Base-by-base conservation (phyloP, 2,113 vertebrate species). In the Poeciliopsis turrubarensis region DNA sequence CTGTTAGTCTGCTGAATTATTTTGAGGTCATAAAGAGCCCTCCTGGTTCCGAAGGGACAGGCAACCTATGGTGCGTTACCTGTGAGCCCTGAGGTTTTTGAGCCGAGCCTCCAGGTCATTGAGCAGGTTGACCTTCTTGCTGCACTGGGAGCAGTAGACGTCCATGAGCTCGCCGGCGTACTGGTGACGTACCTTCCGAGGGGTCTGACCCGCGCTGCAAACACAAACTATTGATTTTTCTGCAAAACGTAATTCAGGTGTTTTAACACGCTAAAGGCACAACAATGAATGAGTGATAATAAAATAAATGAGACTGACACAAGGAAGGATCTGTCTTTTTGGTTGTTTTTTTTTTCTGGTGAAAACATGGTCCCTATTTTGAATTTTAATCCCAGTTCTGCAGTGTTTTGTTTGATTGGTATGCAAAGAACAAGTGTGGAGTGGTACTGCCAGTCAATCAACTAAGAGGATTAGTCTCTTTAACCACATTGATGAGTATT, bases 61-160 rank as follows among this genome's bases (percentile, higher is more conserved):
- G 41, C 14, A 47, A 47, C 15, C 44, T 6, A 2, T 15, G 1
- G 17, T 68, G 70, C 61, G 15, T 63, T 91, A 98, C 98, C 97
- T 99, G 94, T 96, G 97, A 82, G 95, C 92, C 92, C 97, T 98
- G 67, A 99, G 95, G 92, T 95, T 97, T 93, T 95, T 97, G 70
- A 99, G 96, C 12, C 98, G 95, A 77, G 95, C 97, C 88, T 99
- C 98, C 91, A 99, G 91, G 90, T 98, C 97, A 66, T 96, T 97
- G 25, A 99, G 96, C 60, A 98, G 95, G 87, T 97, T 97, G 94
- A 99, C 96, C 89, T 98, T 98, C 93, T 96, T 98, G 93, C 96
- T 97, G 96, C 98, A 99, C 91, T 98, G 97, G 26, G 96, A 97
- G 87, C 98, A 99, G 93, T 97, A 98, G 63, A 98, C 93, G 41